Evolutionary conservation across 2,113 vertebrate species (phyloP).

Genomic region (Mola mola): DNA sequence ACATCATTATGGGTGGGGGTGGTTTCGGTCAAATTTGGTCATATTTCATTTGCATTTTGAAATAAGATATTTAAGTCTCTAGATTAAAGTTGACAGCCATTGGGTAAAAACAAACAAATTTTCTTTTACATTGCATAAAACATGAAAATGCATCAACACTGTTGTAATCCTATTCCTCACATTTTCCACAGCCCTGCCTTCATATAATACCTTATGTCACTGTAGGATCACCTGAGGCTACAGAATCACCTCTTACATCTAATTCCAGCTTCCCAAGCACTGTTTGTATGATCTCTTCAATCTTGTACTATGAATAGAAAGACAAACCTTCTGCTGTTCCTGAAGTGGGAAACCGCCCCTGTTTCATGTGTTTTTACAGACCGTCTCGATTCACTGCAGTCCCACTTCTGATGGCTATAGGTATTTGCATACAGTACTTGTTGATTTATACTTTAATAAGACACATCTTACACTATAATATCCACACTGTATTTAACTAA

Average conservation of each 20-base stretch:
- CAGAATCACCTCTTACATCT: slow-evolving; percentile 5
- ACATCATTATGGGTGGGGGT: too few species aligned
- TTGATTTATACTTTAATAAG: slow-evolving; percentile 35
- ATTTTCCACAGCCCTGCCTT: background rate
- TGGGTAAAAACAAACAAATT: too few species aligned
- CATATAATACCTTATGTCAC: background rate
- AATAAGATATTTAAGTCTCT: too few species aligned
- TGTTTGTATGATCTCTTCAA: slow-evolving; percentile 18
- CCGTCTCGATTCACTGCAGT: background rate
- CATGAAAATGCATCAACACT: too few species aligned
- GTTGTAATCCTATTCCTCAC: background rate
- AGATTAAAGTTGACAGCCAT: too few species aligned
- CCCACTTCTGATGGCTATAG: too few species aligned
- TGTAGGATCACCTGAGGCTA: background rate
- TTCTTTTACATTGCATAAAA: too few species aligned
- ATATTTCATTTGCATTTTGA: too few species aligned
- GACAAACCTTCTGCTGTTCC: too few species aligned
- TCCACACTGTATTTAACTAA: slow-evolving; percentile 2
- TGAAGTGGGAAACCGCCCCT: background rate
- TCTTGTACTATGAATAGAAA: slow-evolving; percentile 20
- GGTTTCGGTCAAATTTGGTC: too few species aligned
- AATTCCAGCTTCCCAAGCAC: slow-evolving; percentile 2
- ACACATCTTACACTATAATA: slow-evolving; percentile 9
- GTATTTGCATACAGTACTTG: background rate
- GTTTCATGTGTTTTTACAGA: slow-evolving; percentile 1